Evolutionary conservation across 1,140 invertebrate genomes (phyloP).

Genomic region (Drosophila albomicans): DNA sequence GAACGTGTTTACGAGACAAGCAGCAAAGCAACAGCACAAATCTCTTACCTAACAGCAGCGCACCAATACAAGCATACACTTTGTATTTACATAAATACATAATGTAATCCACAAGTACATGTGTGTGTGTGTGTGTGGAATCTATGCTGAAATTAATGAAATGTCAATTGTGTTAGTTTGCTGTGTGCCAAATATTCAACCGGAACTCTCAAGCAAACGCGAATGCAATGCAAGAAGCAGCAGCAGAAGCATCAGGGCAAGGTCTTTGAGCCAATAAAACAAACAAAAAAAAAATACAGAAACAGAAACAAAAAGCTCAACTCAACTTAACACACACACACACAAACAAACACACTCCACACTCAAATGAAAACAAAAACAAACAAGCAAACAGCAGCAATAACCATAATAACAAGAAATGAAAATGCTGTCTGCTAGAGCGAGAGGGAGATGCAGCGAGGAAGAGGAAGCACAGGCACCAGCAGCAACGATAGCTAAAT

Average conservation of each 20-base stretch:
- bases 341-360: not conserved
- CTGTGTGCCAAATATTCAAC: conserved; percentile 22
- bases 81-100: conserved; percentile 15
- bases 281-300: not conserved
- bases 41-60: conserved; percentile 75
- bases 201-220: conserved; percentile 28
- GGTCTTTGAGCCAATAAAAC: conserved; percentile 28
- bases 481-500: not conserved
- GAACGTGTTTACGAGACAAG: conserved; percentile 76
- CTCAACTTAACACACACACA: not conserved
- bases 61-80: not conserved
- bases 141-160: conserved; percentile 31
- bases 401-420: conserved; percentile 22
- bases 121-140: conserved; percentile 16
- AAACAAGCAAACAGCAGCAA: conserved; percentile 2
- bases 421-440: conserved; percentile 12
- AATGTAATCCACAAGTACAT: conserved; percentile 18
- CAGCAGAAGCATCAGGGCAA: conserved; percentile 31
- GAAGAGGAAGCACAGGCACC: conserved; percentile 17
- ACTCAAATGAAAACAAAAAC: not conserved
- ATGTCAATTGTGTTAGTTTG: conserved; percentile 14
- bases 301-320: conserved; percentile 1
- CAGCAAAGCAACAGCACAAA: conserved; percentile 40
- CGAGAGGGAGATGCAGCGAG: conserved; percentile 15
- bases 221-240: conserved; percentile 12